Conservation (phyloP, 2,113 vertebrate genomes). For the Phrynosoma platyrhinos region DNA sequence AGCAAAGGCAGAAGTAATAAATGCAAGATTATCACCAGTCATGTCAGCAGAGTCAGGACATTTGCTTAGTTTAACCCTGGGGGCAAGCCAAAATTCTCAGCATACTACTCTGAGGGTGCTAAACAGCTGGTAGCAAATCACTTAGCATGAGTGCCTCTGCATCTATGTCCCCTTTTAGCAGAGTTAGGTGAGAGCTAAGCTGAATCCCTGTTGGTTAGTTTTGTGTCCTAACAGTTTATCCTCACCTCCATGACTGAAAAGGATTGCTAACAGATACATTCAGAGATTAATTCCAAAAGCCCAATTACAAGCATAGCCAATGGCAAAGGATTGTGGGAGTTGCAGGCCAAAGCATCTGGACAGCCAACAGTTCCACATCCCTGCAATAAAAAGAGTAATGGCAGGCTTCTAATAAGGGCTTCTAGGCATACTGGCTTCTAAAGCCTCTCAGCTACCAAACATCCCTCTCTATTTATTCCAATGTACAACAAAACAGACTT, state of each 20-base stretch:
- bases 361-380: neutral
- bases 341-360: neutral
- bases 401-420: neutral
- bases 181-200: neutral
- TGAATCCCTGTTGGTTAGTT: too few relatives aligned
- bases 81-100: neutral
- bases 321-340: neutral
- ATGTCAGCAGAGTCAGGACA: neutral
- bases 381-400: neutral
- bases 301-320: neutral
- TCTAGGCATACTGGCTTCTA: neutral
- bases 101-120: neutral
- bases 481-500: neutral
- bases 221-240: neutral
- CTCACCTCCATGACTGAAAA: neutral
- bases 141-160: neutral
- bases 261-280: neutral
- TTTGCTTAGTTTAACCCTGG: neutral
- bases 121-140: neutral
- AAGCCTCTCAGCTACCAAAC: neutral
- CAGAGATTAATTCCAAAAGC: neutral
- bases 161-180: neutral
- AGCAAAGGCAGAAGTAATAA: neutral
- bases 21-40: neutral
- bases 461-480: neutral